These are phyloP conservation scores for Cephalopachus bancanus DNA, from an alignment of 2,797 vertebrate species.

Conservation along the genomic window DNA sequence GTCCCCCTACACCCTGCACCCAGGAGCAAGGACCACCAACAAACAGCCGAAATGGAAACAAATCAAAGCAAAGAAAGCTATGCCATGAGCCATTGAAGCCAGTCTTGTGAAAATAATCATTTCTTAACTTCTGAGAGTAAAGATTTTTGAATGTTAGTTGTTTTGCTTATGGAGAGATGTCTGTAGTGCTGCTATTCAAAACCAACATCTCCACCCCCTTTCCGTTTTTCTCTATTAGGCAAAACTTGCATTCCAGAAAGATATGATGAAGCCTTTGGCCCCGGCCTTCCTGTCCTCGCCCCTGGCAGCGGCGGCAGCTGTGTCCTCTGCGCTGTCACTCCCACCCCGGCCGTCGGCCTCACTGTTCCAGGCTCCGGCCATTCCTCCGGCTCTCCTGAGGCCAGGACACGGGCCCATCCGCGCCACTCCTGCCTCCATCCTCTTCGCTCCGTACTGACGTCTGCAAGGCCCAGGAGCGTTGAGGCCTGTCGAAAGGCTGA, in stretches of 20 bases:
- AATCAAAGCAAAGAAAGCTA: background rate
- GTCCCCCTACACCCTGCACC: background rate
- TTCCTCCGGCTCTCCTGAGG: slow-evolving; percentile 93
- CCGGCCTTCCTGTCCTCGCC: slow-evolving; percentile 94
- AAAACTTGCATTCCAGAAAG: slow-evolving; percentile 94
- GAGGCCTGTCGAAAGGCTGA: slow-evolving; percentile 79
- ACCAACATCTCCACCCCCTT: background rate
- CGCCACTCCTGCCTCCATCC: slow-evolving; percentile 93
- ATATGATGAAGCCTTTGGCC: slow-evolving; percentile 94
- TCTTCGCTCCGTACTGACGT: slow-evolving; percentile 95
- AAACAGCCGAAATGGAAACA: background rate
- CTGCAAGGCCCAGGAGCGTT: background rate
- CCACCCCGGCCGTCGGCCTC: slow-evolving; percentile 92
- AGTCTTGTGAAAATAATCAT: slow-evolving; percentile 17
- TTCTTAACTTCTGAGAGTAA: slow-evolving; percentile 7
- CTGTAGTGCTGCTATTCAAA: background rate
- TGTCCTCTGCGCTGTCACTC: slow-evolving; percentile 91
- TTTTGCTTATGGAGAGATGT: background rate
- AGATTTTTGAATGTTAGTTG: background rate
- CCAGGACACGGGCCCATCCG: slow-evolving; percentile 95
- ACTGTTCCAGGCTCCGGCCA: slow-evolving; percentile 92
- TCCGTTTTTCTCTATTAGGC: slow-evolving; percentile 87
- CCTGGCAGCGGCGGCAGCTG: slow-evolving; percentile 90
- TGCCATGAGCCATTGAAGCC: background rate
- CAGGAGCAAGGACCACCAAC: background rate